phyloP scores from a whole-genome alignment of 2,113 vertebrate genomes.

The Zootoca vivipara region DNA sequence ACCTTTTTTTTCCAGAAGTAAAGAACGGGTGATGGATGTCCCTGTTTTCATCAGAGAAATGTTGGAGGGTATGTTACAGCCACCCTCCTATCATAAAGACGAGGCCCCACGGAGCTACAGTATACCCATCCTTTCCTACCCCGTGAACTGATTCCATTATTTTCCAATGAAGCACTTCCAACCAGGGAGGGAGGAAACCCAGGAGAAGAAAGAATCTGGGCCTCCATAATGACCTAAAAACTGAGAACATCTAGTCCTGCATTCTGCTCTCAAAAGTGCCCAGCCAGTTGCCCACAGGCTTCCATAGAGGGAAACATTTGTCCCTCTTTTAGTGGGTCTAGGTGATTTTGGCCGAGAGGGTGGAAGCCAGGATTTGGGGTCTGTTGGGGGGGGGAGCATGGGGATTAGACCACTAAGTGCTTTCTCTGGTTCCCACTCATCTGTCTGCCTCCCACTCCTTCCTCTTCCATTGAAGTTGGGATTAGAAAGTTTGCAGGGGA shows the following conservation, averaged over 20 bases:
- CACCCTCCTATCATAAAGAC: neutral
- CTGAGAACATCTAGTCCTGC: no score
- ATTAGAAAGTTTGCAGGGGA: constrained; percentile 23
- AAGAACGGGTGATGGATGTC: no score
- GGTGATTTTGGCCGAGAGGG: neutral
- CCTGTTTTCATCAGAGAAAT: no score
- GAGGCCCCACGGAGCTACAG: neutral
- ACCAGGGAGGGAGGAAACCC: constrained; percentile 22
- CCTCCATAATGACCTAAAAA: no score
- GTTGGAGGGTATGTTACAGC: neutral
- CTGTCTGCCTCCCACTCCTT: constrained; percentile 9
- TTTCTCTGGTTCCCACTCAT: neutral
- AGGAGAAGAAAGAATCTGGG: no score
- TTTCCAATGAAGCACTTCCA: neutral
- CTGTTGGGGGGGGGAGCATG: neutral
- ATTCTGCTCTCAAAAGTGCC: no score
- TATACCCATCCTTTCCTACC: neutral
- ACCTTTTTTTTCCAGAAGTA: no score
- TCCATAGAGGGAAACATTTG: neutral
- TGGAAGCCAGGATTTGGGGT: neutral
- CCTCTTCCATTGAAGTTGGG: neutral
- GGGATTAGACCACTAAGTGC: neutral
- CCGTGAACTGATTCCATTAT: neutral
- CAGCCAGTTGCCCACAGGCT: no score
- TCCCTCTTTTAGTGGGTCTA: neutral